Percentiles rank a stretch among this genome's conserved stretches.
phyloP scores from a whole-genome alignment of 2,797 vertebrate species.

The Psittacula echo region DNA sequence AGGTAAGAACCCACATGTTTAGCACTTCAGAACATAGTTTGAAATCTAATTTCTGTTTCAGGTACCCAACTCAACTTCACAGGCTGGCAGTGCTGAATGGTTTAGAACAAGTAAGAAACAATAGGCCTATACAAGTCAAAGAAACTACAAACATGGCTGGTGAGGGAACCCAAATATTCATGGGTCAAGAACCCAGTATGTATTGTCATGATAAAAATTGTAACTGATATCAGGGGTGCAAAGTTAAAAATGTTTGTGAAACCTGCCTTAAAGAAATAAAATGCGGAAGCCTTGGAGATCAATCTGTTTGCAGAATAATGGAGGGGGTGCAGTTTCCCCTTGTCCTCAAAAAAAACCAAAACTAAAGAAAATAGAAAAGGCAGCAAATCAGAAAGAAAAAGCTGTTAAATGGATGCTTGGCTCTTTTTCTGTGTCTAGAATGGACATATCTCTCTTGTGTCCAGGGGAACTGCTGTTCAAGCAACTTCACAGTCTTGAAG shows the following conservation, averaged over 20 bases:
- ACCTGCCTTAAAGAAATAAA: constrained; percentile 4
- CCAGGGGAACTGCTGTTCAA: background rate
- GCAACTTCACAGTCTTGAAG: background rate
- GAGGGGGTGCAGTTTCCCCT: background rate
- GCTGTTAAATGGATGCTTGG: background rate
- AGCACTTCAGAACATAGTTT: background rate
- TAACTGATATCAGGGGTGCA: background rate
- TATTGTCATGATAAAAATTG: constrained; percentile 22
- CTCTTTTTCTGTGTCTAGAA: too few species aligned
- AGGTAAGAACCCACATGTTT: background rate
- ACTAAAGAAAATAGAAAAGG: too few species aligned
- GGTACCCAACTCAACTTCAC: background rate
- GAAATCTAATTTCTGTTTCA: constrained; percentile 37
- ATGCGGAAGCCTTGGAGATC: background rate
- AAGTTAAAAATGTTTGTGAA: background rate
- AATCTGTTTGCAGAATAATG: background rate
- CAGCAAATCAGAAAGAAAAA: too few species aligned
- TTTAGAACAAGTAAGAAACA: background rate
- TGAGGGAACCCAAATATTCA: background rate
- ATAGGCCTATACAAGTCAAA: background rate
- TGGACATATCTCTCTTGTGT: background rate
- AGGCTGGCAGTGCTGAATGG: background rate
- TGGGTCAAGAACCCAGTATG: constrained; percentile 56
- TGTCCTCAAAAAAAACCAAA: background rate
- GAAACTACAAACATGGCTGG: background rate